A percentile compares a stretch with the other conserved stretches of the same genome.
Evolutionary conservation across 1,140 invertebrate species (phyloP).

Genomic region (Maconellicoccus hirsutus): DNA sequence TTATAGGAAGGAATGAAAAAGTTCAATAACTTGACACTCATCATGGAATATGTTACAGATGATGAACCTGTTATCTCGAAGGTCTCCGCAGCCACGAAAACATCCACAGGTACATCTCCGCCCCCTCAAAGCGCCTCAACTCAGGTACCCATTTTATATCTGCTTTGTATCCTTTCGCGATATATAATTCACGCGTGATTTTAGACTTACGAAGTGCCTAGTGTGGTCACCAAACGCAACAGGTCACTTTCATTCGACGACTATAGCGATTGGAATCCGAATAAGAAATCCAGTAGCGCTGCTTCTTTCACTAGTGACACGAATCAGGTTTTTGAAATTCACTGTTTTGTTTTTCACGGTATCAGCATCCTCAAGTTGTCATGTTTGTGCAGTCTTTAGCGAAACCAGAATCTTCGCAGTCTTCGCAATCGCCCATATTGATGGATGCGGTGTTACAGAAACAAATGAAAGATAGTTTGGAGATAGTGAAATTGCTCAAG

Average conservation of each 20-base stretch:
- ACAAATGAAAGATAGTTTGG: slow-evolving; percentile 53
- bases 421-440: slow-evolving; percentile 36
- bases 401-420: not conserved
- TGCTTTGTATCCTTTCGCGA: too few species aligned
- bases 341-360: too few species aligned
- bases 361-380: not conserved
- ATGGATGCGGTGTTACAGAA: slow-evolving; percentile 36
- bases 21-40: too few species aligned
- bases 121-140: slow-evolving; percentile 75
- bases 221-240: not conserved
- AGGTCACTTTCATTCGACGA: slow-evolving; percentile 15
- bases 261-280: slow-evolving; percentile 13
- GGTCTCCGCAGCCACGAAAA: not conserved
- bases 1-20: too few species aligned
- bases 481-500: slow-evolving; percentile 53
- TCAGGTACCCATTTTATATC: too few species aligned
- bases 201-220: not conserved
- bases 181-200: too few species aligned
- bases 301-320: not conserved
- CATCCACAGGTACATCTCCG: slow-evolving; percentile 65
- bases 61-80: not conserved
- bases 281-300: not conserved
- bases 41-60: slow-evolving; percentile 18
- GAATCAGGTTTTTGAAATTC: not conserved
- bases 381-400: not conserved